Base-by-base conservation (phyloP, 2,888 invertebrate genomes). In the Merodon equestris region DNA sequence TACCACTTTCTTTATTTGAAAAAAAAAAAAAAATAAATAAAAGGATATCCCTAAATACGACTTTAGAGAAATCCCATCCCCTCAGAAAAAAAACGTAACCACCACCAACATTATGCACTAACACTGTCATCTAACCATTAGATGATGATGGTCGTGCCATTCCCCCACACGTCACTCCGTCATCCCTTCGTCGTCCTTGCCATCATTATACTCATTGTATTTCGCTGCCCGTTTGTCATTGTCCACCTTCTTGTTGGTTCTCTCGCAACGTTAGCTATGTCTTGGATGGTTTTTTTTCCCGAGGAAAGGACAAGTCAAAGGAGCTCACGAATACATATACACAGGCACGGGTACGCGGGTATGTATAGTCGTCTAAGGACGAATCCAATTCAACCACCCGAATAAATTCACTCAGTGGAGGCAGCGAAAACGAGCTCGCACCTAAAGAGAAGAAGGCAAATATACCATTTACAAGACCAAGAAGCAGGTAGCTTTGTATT, bases 11-110 rank as follows among this genome's bases (percentile, higher is more conserved):
- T 75, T 74, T 75, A 66, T 75, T 79, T 58, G 42, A 40, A 40
- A 61, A 60, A 66, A 66, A 60, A 57, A 51, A 17, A 34, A 40
- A 74, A n/a, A n/a, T n/a, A n/a, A n/a, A n/a, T n/a, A n/a, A n/a
- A n/a, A n/a, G n/a, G n/a, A n/a, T n/a, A n/a, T n/a, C 63, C 79
- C 74, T 45, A 36, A 9, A 38, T 61, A 74, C 48, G 54, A 64
- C 72, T 64, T 68, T 54, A 74, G 74, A 79, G 73, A 74, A 74
- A 64, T 60, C 74, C 53, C 79, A 73, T 64, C 63, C 73, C 73
- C 54, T 50, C 53, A 13, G 14, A 13, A 42, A 10, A 10, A 27
- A 27, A 27, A 27, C 2, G 7, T 2, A 7, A 63, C 53, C 48
- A 68, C 44, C 61, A 73, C 67, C 38, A 67, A 15, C 18, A 50